Percentiles rank a stretch among this genome's conserved stretches.
These are phyloP conservation scores for Prorops nasuta DNA, from an alignment of 1,140 invertebrate genomes.

Conservation along the genomic window DNA sequence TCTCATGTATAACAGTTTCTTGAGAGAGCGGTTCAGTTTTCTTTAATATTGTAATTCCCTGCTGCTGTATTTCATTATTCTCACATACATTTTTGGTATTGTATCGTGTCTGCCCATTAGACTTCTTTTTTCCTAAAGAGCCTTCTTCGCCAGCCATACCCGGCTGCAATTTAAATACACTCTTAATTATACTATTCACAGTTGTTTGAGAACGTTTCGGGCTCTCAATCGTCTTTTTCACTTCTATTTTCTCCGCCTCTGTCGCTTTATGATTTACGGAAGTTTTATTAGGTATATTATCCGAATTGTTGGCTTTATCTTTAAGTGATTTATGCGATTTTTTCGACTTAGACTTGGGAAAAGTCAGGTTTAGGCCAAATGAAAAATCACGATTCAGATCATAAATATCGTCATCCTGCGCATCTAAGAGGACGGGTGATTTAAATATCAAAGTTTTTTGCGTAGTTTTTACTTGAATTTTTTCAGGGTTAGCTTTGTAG, in stretches of 20 bases:
- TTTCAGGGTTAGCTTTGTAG: not conserved
- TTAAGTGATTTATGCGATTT: not conserved
- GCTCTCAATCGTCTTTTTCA: conserved; percentile 26
- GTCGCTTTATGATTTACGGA: not conserved
- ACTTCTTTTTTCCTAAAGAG: conserved; percentile 22
- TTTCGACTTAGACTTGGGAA: not conserved
- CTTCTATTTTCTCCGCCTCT: not conserved
- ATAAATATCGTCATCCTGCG: not conserved
- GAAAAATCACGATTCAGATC: no score
- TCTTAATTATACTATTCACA: conserved; percentile 42
- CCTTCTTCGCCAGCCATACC: conserved; percentile 24
- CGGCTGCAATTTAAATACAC: conserved; percentile 38
- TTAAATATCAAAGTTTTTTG: not conserved
- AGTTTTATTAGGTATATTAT: no score
- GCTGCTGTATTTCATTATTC: conserved; percentile 26
- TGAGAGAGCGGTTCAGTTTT: conserved; percentile 29
- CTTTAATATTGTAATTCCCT: conserved; percentile 42
- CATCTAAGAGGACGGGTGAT: no score
- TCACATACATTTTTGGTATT: conserved; percentile 21
- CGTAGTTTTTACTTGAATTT: not conserved
- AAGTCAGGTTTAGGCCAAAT: not conserved
- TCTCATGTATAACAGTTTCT: conserved; percentile 34
- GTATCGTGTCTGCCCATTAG: conserved; percentile 28
- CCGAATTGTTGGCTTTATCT: no score
- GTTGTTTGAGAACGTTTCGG: conserved; percentile 38